Evolutionary conservation across 2,888 invertebrate species (phyloP), one percentile per base, ranked within the genome.

Genomic region (Ectemnius continuus): DNA sequence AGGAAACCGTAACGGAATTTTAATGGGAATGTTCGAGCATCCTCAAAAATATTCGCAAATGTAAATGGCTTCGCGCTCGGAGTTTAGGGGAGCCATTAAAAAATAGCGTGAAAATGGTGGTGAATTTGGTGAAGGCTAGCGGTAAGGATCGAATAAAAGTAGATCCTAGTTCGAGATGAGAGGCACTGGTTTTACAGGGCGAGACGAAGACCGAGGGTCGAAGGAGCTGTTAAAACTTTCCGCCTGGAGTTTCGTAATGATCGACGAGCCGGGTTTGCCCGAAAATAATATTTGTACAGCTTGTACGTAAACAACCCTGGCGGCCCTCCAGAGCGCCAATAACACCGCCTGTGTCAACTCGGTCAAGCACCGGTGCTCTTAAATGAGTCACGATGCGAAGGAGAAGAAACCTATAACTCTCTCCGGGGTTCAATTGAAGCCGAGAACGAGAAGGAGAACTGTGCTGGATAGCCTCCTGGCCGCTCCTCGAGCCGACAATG

Each of bases 281-380:
- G 85, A 84, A 86, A 87, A 88, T 86, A 88, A 88, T 88, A 88
- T 89, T 89, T 88, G 88, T 85, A 86, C 88, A 88, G 88, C 85
- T 82, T 84, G 84, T 84, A 83, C 81, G 85, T 85, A 88, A 88
- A 88, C 86, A 88, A 83, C 79, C 81, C 81, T 81, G 83, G 82
- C 84, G 81, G 85, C 80, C 83, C 84, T 84, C 82, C 79, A 82
- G 81, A 80, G 82, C 83, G 85, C 84, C 86, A 86, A 86, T 85
- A 85, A 85, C 84, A 84, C 84, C 84, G 83, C 84, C 81, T 87
- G 87, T 87, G 87, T 87, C 87, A 87, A 88, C 87, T 87, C 82
- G 86, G 84, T 86, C 85, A 86, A 87, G 85, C 80, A 83, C 78
- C 82, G 75, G 67, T 80, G 76, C 70, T 78, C 74, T 81, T 67